These are phyloP conservation scores for Gymnoscopelus microlampas DNA, from an alignment of 2,797 vertebrate species.

Conservation along the genomic window DNA sequence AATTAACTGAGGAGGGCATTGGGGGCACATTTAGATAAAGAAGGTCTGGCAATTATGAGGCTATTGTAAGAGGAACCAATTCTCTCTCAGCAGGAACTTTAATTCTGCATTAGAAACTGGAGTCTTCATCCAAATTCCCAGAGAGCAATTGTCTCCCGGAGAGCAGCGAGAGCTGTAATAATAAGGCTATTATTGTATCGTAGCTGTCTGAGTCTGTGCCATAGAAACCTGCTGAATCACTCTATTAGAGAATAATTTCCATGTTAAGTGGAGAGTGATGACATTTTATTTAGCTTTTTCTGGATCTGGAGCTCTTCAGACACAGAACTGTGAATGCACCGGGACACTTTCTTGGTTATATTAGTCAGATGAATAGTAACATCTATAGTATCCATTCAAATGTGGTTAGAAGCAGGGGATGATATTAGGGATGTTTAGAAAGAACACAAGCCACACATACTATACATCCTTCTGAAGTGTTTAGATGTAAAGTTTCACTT, in stretches of 20 bases:
- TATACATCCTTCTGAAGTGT: too few species aligned
- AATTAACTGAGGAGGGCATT: too few species aligned
- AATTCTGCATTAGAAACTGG: too few species aligned
- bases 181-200: not conserved
- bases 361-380: not conserved
- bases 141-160: not conserved
- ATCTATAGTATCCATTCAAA: not conserved
- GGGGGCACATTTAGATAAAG: too few species aligned
- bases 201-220: not conserved
- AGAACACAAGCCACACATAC: too few species aligned
- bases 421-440: not conserved
- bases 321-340: constrained; percentile 1
- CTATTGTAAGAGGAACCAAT: too few species aligned
- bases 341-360: not conserved
- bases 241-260: not conserved
- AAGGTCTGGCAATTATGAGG: too few species aligned
- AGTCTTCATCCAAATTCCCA: not conserved
- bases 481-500: too few species aligned
- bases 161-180: too few species aligned
- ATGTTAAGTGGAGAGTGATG: not conserved
- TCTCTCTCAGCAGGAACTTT: too few species aligned
- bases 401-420: not conserved
- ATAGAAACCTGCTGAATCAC: not conserved
- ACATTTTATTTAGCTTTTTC: not conserved
- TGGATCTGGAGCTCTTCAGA: not conserved